A percentile compares a stretch with the other conserved stretches of the same genome.
These are phyloP conservation scores for Panagrolaimus sp. DNA, from an alignment of 1,140 invertebrate genomes.

Conservation along the genomic window DNA sequence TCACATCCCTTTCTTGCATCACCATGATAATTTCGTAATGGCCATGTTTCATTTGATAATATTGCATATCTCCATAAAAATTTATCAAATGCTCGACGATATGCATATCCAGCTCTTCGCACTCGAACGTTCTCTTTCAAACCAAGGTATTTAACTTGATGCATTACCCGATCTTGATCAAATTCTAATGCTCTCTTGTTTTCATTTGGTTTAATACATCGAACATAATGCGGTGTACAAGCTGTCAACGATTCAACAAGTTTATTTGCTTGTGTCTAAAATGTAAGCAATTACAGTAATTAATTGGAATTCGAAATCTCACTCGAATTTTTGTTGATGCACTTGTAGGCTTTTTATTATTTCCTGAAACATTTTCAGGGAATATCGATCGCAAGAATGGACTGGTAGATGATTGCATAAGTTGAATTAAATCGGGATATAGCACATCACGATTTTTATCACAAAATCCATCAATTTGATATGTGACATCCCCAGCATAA, in stretches of 20 bases:
- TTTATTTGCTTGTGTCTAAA: slow-evolving; percentile 66
- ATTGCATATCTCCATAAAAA: slow-evolving; percentile 67
- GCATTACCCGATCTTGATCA: slow-evolving; percentile 66
- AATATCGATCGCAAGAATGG: slow-evolving; percentile 66
- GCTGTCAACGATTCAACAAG: slow-evolving; percentile 70
- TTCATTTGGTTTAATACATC: slow-evolving; percentile 75
- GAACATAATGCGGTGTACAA: slow-evolving; percentile 70
- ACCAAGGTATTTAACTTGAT: slow-evolving; percentile 68
- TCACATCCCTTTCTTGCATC: slow-evolving; percentile 63
- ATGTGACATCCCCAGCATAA: slow-evolving; percentile 70
- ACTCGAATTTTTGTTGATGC: slow-evolving; percentile 69
- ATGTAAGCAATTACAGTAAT: no score
- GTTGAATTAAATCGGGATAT: slow-evolving; percentile 68
- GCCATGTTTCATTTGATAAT: slow-evolving; percentile 69
- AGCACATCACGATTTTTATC: slow-evolving; percentile 73
- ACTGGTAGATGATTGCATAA: slow-evolving; percentile 68
- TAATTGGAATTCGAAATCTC: no score
- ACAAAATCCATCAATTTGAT: slow-evolving; percentile 70
- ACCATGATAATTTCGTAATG: slow-evolving; percentile 63
- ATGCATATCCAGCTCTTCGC: slow-evolving; percentile 68
- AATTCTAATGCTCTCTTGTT: slow-evolving; percentile 72
- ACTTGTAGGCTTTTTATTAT: slow-evolving; percentile 65
- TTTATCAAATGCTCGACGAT: slow-evolving; percentile 66
- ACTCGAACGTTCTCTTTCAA: slow-evolving; percentile 68
- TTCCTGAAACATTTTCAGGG: slow-evolving; percentile 63